Conservation (phyloP, 2,797 vertebrate genomes). For the Acomys russatus region DNA sequence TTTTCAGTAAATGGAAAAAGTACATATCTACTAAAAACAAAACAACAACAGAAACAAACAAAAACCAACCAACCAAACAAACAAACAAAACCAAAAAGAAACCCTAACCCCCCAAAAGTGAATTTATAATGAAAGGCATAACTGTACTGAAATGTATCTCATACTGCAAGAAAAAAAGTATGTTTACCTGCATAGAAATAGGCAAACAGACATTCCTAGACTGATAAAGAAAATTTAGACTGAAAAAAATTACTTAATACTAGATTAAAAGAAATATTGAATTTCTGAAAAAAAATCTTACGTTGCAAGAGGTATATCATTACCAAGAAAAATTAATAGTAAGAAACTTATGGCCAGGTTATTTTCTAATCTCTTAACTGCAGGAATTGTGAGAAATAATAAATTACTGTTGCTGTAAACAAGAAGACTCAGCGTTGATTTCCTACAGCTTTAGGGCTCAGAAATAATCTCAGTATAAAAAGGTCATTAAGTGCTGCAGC, state of each 20-base stretch:
- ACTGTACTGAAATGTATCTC: background rate
- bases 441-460: background rate
- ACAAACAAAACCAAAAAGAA: background rate
- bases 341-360: constrained; percentile 20
- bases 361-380: background rate
- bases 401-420: background rate
- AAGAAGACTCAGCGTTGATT: background rate
- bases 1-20: background rate
- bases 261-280: constrained; percentile 12
- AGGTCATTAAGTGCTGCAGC: background rate
- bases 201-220: background rate
- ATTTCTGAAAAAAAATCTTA: constrained; percentile 36
- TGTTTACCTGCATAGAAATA: constrained; percentile 15
- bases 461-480: background rate
- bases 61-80: background rate
- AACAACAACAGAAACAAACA: background rate
- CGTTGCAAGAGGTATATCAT: background rate
- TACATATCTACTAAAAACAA: background rate
- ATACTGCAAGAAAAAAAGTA: background rate
- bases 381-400: background rate
- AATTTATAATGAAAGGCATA: constrained; percentile 23
- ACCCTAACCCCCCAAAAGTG: background rate
- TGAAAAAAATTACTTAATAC: constrained; percentile 47
- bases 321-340: background rate
- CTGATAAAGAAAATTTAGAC: constrained; percentile 31